These are phyloP conservation scores for Gadus chalcogrammus DNA, from an alignment of 2,113 vertebrate genomes.

Conservation along the genomic window DNA sequence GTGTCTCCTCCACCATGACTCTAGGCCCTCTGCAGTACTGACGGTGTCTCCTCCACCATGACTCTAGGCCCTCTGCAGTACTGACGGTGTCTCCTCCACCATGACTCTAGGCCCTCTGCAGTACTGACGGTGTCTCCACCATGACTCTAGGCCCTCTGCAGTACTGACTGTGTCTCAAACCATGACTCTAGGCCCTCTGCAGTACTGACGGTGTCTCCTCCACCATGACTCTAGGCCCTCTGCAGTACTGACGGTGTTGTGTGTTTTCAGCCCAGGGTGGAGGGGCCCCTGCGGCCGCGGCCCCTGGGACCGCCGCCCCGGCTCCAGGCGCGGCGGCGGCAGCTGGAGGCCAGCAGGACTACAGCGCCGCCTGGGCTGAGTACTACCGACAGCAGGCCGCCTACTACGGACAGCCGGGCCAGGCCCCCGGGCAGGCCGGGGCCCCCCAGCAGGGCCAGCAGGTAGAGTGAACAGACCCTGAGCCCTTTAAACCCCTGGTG, in stretches of 20 bases:
- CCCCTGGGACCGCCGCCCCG: conserved; percentile 70
- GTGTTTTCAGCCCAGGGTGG: conserved; percentile 61
- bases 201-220: background rate
- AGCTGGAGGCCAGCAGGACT: conserved; percentile 82
- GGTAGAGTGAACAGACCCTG: conserved; percentile 53
- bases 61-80: too few species aligned
- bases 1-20: background rate
- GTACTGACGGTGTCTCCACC: background rate
- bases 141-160: too few species aligned
- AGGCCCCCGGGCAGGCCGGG: conserved; percentile 75
- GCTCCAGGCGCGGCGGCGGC: conserved; percentile 67
- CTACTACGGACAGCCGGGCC: conserved; percentile 84
- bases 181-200: too few species aligned
- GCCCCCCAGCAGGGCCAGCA: conserved; percentile 87
- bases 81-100: background rate
- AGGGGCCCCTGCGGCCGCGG: conserved; percentile 69
- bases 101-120: too few species aligned
- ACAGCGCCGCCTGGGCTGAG: conserved; percentile 91
- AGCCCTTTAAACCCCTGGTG: too few species aligned
- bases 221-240: too few species aligned
- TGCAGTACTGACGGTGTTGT: background rate
- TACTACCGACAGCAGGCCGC: conserved; percentile 93
- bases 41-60: background rate
- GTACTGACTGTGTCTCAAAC: background rate
- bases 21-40: too few species aligned